Evolutionary conservation across 2,888 invertebrate species (phyloP).

Genomic region (Zele albiditarsus): DNA sequence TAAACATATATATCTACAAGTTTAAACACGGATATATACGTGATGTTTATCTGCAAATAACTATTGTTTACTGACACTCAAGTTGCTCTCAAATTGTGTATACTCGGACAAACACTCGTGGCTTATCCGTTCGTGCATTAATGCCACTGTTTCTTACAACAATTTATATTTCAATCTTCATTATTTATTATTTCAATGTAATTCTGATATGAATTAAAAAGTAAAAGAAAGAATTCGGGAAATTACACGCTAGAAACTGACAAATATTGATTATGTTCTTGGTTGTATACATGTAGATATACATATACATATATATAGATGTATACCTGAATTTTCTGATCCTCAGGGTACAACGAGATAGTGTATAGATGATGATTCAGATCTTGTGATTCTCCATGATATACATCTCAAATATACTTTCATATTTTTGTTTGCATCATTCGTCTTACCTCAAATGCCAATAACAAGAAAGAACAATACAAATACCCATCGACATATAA

Average conservation of each 20-base stretch:
- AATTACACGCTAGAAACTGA: not conserved
- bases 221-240: not conserved
- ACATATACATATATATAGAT: slow-evolving; percentile 1
- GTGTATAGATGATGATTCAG: slow-evolving; percentile 13
- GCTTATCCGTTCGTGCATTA: slow-evolving; percentile 49
- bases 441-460: too few relatives aligned
- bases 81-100: slow-evolving; percentile 53
- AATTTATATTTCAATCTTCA: slow-evolving; percentile 1
- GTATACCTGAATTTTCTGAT: not conserved
- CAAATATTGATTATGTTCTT: not conserved
- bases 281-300: too few relatives aligned
- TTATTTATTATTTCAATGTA: slow-evolving; percentile 12
- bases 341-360: not conserved
- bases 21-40: not conserved
- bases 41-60: slow-evolving; percentile 53
- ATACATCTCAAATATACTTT: slow-evolving; percentile 47
- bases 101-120: slow-evolving; percentile 52
- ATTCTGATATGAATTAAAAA: not conserved
- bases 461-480: too few relatives aligned
- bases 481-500: too few relatives aligned
- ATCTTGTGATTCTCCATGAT: slow-evolving; percentile 51
- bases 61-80: slow-evolving; percentile 53
- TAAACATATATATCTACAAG: not conserved
- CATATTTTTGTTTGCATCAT: slow-evolving; percentile 40
- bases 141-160: slow-evolving; percentile 30